These are phyloP conservation scores for Podarcis siculus DNA, from an alignment of 2,797 vertebrate species.

Conservation along the genomic window DNA sequence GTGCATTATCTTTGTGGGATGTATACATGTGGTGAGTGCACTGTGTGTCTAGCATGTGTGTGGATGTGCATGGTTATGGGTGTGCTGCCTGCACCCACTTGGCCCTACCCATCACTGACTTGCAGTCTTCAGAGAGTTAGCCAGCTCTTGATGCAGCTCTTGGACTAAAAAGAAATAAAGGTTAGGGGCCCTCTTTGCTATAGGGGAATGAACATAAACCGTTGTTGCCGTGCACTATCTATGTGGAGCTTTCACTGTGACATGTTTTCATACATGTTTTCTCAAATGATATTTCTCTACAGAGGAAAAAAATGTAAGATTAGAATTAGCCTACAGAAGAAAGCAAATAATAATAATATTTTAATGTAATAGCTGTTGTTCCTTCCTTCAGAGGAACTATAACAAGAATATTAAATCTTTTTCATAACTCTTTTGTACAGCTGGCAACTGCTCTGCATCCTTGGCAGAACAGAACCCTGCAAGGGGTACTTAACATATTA, in stretches of 20 bases:
- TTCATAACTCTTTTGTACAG: not conserved
- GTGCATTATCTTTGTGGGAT: no score
- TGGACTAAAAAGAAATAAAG: no score
- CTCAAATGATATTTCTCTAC: not conserved
- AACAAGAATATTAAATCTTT: not conserved
- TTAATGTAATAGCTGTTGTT: not conserved
- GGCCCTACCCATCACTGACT: no score
- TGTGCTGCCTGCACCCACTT: no score
- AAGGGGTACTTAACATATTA: not conserved
- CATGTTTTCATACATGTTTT: not conserved
- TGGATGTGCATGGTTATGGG: no score
- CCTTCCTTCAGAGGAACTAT: not conserved
- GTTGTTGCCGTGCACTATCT: not conserved
- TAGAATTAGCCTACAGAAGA: not conserved
- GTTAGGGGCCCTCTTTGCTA: no score
- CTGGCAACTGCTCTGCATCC: not conserved
- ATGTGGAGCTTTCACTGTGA: not conserved
- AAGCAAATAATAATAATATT: not conserved
- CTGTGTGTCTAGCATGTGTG: no score
- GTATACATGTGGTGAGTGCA: no score
- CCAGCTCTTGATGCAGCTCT: not conserved
- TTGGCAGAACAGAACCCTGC: not conserved
- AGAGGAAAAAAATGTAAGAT: not conserved
- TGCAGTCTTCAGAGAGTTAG: not conserved
- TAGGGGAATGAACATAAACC: not conserved